phyloP scores from a whole-genome alignment of 2,888 invertebrate genomes.

The Eumacrocentrus americanus region DNA sequence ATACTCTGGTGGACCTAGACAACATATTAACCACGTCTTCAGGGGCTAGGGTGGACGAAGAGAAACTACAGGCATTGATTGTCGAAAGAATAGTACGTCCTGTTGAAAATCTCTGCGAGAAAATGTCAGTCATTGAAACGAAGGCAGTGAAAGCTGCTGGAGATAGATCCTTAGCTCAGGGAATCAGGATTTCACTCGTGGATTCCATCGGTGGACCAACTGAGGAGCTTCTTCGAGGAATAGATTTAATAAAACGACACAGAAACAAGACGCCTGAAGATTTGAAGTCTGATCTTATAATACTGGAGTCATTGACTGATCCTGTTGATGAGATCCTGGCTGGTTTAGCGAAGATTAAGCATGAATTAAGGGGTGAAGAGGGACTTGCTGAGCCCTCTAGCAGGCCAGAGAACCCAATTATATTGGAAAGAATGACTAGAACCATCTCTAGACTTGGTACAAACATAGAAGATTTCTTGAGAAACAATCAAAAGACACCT shows the following conservation, averaged over 20 bases:
- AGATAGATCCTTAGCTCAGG: conserved; percentile 48
- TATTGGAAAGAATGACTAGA: conserved; percentile 48
- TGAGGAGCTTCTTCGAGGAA: conserved; percentile 54
- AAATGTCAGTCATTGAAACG: conserved; percentile 48
- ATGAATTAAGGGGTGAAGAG: conserved; percentile 47
- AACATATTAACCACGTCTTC: conserved; percentile 33
- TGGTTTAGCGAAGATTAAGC: conserved; percentile 52
- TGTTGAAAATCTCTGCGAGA: conserved; percentile 51
- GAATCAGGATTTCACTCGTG: conserved; percentile 49
- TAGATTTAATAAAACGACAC: conserved; percentile 51
- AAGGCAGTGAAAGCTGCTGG: conserved; percentile 50
- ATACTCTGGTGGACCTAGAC: conserved; percentile 45
- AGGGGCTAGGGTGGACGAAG: conserved; percentile 35
- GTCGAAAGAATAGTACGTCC: conserved; percentile 48
- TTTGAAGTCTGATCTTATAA: conserved; percentile 46
- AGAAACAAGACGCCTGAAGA: conserved; percentile 36
- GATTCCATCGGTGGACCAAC: conserved; percentile 55
- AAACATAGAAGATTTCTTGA: conserved; percentile 17
- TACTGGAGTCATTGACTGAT: conserved; percentile 59
- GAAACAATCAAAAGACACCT: conserved; percentile 15
- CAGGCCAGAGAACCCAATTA: conserved; percentile 46
- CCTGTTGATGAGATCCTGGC: conserved; percentile 62
- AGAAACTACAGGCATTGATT: conserved; percentile 42
- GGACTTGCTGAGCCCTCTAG: conserved; percentile 44
- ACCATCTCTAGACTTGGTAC: conserved; percentile 44